A percentile compares a stretch with the other conserved stretches of the same genome.
Conservation (phyloP, 92 coral and sea anemone species). For the Diadumene lineata region DNA sequence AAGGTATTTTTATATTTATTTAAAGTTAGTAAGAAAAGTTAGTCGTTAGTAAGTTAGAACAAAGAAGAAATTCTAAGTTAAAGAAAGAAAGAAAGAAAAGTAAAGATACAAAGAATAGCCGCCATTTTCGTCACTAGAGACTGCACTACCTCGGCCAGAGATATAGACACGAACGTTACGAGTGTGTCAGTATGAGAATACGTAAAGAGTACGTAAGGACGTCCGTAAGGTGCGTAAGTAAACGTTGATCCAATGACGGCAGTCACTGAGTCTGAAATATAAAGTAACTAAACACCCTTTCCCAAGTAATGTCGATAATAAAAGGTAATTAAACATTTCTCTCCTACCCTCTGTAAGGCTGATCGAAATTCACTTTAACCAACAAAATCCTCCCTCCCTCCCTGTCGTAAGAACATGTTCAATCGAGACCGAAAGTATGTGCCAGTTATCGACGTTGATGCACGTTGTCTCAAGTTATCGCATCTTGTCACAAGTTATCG, state of each 20-base stretch:
- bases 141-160: not conserved
- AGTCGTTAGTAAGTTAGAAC: not conserved
- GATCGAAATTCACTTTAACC: too few relatives aligned
- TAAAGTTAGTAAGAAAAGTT: not conserved
- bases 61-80: not conserved
- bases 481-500: too few relatives aligned
- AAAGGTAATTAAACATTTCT: too few relatives aligned
- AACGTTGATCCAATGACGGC: not conserved
- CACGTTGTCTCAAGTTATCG: too few relatives aligned
- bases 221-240: not conserved
- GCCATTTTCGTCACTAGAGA: not conserved
- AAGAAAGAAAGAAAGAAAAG: not conserved
- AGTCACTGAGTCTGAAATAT: not conserved
- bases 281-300: not conserved
- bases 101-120: too few relatives aligned
- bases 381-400: too few relatives aligned
- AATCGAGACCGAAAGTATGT: too few relatives aligned
- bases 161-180: not conserved
- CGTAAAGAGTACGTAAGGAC: not conserved
- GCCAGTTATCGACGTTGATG: too few relatives aligned
- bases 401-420: too few relatives aligned
- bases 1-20: not conserved
- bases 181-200: too few relatives aligned
- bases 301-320: too few relatives aligned
- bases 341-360: too few relatives aligned